Evolutionary conservation across 2,888 invertebrate genomes (phyloP).

Genomic region (Cheilosia pagana): DNA sequence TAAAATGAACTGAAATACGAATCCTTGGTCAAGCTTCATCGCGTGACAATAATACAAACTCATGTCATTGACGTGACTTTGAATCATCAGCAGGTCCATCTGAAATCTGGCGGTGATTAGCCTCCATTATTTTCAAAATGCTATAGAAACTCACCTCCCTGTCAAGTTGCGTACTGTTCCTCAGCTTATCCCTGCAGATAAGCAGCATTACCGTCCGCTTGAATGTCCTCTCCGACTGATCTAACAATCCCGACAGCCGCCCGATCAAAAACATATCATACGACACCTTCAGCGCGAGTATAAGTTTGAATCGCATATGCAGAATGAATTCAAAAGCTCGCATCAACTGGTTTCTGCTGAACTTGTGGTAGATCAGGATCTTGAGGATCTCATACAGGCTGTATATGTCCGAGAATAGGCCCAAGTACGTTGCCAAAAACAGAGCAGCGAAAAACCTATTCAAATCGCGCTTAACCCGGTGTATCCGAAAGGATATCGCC

Average conservation of each 20-base stretch:
- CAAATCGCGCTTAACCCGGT: slow-evolving; percentile 2
- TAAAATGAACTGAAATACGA: neutral
- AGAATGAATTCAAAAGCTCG: neutral
- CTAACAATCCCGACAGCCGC: neutral
- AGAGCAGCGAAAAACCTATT: slow-evolving; percentile 4
- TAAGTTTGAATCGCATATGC: neutral
- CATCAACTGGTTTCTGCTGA: neutral
- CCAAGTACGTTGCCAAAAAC: neutral
- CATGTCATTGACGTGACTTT: neutral
- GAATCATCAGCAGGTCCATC: slow-evolving; percentile 22
- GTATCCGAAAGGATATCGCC: slow-evolving; percentile 12
- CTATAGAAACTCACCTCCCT: neutral
- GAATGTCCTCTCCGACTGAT: neutral
- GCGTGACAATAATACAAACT: too few species aligned
- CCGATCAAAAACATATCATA: slow-evolving; percentile 26
- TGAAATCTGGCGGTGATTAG: neutral
- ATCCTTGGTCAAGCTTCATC: too few species aligned
- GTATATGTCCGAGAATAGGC: slow-evolving; percentile 1
- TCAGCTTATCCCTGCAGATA: neutral
- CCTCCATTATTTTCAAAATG: neutral
- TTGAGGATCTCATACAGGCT: neutral
- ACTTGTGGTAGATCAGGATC: neutral
- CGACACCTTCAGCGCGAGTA: too few species aligned
- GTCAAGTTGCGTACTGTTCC: neutral
- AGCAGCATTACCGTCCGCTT: neutral